Evolutionary conservation across 2,113 vertebrate species (phyloP), one percentile per base, ranked within the genome.

Genomic region (Upupa epops): DNA sequence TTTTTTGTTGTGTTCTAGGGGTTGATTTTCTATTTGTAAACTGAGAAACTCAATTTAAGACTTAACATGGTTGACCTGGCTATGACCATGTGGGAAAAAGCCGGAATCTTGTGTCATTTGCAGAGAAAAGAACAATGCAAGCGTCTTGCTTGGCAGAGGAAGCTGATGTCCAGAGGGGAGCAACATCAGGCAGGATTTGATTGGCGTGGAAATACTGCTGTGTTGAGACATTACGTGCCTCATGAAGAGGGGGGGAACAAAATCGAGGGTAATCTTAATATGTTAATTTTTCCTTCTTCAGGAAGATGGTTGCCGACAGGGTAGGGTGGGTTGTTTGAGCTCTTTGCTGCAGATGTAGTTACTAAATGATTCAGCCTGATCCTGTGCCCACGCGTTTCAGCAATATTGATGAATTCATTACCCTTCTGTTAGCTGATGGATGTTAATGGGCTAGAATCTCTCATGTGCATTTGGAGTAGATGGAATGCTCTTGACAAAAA

Each of bases 361-460:
- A n/a, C 63, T 80, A 37, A 86, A 81, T 94, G 94, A 93, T 96
- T 96, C 90, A 96, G 90, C 90, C 72, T 45, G 5, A 11, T 37
- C 17, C 58, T 0, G 8, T 84, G 34, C 89, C 89, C 87, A 83
- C 32, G 16, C 61, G 0, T 54, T 89, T 85, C 61, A 92, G 91
- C 86, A 45, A 4, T 90, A 90, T 83, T 88, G 93, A 92, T 84
- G 74, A 92, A 93, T 90, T 95, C 81, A 52, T 92, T 87, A 46
- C 80, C 83, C 79, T 66, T 82, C 74, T 87, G 80, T 61, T 90
- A 85, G 65, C 84, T 92, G 90, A 85, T 93, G 92, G 90, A 79
- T 86, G 78, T 82, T 94, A 94, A 95, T 94, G 92, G 96, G 66
- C 78, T 70, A 42, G 70, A 58, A 51, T 89, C 71, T 85, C 76